Percentiles rank a stretch among this genome's conserved stretches.
These are phyloP conservation scores for Ptilorrhoa leucosticta DNA, from an alignment of 2,113 vertebrate genomes.

Conservation along the genomic window DNA sequence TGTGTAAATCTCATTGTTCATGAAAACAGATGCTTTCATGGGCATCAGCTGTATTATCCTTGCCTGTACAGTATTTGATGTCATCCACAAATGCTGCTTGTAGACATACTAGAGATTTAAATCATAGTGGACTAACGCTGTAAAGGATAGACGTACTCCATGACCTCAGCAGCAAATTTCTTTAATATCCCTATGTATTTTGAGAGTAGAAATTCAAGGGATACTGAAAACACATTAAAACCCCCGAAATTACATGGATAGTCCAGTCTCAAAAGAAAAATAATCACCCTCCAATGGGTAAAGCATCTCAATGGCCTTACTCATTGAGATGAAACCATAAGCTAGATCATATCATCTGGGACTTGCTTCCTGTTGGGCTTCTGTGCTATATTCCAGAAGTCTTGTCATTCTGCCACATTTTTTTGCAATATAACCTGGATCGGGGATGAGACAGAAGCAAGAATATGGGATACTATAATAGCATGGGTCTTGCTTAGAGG, in stretches of 20 bases:
- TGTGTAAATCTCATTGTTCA: background rate
- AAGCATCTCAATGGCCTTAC: background rate
- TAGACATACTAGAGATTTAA: background rate
- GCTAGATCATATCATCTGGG: rapidly evolving
- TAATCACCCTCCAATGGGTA: background rate
- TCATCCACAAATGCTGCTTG: background rate
- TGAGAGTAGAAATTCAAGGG: background rate
- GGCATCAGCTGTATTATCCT: background rate
- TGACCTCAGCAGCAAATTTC: background rate
- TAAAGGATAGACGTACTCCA: background rate
- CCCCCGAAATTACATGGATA: background rate
- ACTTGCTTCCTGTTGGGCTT: background rate
- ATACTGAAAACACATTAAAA: background rate
- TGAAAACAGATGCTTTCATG: background rate
- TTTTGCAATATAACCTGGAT: background rate
- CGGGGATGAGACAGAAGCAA: background rate
- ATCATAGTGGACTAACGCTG: background rate
- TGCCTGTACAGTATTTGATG: background rate
- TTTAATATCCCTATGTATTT: background rate
- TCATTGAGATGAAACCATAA: background rate
- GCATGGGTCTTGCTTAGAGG: background rate
- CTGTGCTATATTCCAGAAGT: background rate
- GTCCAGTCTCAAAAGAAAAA: background rate
- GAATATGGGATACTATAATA: background rate
- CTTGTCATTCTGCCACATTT: background rate